Base-by-base conservation (phyloP, 2,113 vertebrate species). In the Oreochromis spilurus region DNA sequence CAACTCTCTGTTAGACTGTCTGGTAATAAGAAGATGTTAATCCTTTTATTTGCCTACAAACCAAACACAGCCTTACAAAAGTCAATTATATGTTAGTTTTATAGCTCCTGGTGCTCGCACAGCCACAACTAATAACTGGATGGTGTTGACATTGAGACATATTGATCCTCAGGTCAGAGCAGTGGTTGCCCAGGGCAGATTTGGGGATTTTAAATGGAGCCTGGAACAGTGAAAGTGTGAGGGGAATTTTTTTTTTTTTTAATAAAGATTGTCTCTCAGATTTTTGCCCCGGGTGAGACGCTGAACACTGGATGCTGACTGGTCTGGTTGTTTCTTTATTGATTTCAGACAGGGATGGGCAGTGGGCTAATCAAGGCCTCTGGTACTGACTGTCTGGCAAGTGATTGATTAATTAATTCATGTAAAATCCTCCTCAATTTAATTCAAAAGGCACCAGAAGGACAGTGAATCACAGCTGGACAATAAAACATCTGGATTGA, bases 111-210 rank as follows among this genome's bases (percentile, higher is more conserved):
- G 26, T 16, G 24, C 2, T 17, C 6, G 31, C 17, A 60, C 19
- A 16, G 82, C 79, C 78, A 58, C 26, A 88, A 70, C 36, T 53
- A 81, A 81, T 65, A 57, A 24, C 21, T 62, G 65, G 72, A 90
- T 83, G 82, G 83, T 93, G 87, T 84, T 94, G 94, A 92, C 94
- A 96, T 89, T 90, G 92, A 95, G 92, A 95, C 90, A 84, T 91
- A 96, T 96, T 91, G 95, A 95, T 89, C 81, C 21, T 67, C 53
- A 21, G 57, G 87, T 86, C 88, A 89, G 87, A 85, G 55, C 53
- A 83, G 57, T 16, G 45, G 65, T 21, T 31, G 92, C 92, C 91
- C 31, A 1, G 19, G 91, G 94, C 90, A 79, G 38, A 82, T 85
- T 78, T 26, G 43, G 58, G 54, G 13, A 67, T 79, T 83, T 50